Base-by-base conservation (phyloP, 1,140 invertebrate genomes). In the Ips nitidus region DNA sequence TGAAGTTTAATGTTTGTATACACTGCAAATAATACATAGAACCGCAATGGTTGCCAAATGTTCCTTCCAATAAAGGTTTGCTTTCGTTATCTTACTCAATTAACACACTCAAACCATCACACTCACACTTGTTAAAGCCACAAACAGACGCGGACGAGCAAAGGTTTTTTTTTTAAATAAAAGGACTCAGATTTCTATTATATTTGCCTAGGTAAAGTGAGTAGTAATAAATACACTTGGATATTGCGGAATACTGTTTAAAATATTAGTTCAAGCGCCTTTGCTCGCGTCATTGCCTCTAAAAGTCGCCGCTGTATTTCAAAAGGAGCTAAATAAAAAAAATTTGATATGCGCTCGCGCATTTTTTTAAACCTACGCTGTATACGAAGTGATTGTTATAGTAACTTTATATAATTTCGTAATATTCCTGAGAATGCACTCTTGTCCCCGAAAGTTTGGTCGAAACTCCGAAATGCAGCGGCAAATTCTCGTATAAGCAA, bases 381-480 rank as follows among this genome's bases (percentile, higher is more conserved):
- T 73, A 58, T 71, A 73, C 67, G 69, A 73, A 74, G 73, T 73
- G 73, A 75, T 75, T 75, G 70, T 71, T 66, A 66, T 64, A 8
- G 39, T 59, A 41, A 59, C 22, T 22, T 22, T 22, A 55, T 36
- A 55, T 50, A 50, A 50, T 50, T 50, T 6, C 45, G 6, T 50
- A 66, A 70, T 73, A 73, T 70, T 70, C 71, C 74, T 73, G 71
- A 71, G 69, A 59, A 40, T 58, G 22, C 40, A 57, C 62, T 69
- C 52, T 65, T 55, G 62, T 65, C 60, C 67, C 66, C 45, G 52
- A 69, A 69, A 64, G 4, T 43, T 69, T 69, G 67, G 59, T 69
- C 66, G 41, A 66, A 52, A 66, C 55, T 53, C 8, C n/a, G 43
- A 65, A 65, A 65, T 53, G 41, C 62, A 65, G 41, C 43, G 50